A percentile compares a stretch with the other conserved stretches of the same genome.
Evolutionary conservation across 2,113 vertebrate genomes (phyloP).

Genomic region (Nothocercus julius): DNA sequence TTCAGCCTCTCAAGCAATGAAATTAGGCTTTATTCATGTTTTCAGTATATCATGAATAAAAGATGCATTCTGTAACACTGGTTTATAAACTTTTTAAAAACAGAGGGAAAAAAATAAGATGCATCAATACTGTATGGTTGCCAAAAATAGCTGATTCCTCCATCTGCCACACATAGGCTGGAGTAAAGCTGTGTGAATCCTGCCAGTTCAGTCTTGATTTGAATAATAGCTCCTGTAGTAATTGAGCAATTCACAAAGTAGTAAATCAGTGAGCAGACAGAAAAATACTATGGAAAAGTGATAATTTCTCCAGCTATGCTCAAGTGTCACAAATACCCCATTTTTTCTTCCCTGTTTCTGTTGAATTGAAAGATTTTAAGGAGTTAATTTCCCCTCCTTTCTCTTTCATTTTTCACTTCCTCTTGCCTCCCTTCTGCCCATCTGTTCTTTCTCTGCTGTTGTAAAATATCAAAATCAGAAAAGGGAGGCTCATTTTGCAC

Average conservation of each 20-base stretch:
- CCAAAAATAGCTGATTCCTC: conserved; percentile 21
- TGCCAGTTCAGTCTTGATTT: conserved; percentile 1
- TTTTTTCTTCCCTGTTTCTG: background rate
- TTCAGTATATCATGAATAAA: conserved; percentile 18
- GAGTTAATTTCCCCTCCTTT: background rate
- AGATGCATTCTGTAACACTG: background rate
- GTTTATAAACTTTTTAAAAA: background rate
- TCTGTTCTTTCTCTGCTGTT: background rate
- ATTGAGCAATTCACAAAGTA: background rate
- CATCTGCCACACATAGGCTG: background rate
- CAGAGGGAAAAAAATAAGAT: background rate
- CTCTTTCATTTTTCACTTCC: background rate
- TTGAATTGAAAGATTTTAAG: background rate
- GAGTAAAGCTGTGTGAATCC: background rate
- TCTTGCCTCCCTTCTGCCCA: background rate
- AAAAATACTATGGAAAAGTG: background rate
- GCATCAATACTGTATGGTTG: background rate
- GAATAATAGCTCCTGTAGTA: background rate
- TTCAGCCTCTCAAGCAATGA: background rate
- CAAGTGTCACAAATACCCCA: background rate
- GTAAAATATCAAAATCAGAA: background rate
- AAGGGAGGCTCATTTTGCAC: background rate
- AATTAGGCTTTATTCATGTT: conserved; percentile 24
- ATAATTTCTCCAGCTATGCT: background rate
- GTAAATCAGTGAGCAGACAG: background rate